A percentile compares a stretch with the other conserved stretches of the same genome.
Conservation (phyloP, 2,113 vertebrate species). For the Pavo muticus region DNA sequence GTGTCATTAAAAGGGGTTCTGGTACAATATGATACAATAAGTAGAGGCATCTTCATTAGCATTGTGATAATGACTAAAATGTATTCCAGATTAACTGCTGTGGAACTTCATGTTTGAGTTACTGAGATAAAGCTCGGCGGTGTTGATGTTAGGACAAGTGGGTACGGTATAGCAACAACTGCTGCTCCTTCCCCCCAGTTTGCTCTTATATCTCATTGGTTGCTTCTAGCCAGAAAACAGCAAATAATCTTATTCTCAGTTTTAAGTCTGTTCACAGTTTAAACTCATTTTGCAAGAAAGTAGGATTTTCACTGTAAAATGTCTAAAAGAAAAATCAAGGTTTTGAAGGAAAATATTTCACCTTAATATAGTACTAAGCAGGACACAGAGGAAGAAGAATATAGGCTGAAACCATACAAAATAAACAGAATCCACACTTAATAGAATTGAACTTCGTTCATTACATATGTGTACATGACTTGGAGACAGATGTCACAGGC, state of each 20-base stretch:
- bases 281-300: neutral
- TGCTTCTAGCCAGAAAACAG: neutral
- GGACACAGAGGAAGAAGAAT: neutral
- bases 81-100: neutral
- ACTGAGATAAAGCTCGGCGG: neutral
- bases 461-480: neutral
- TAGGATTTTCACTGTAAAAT: no score
- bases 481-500: neutral
- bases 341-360: neutral
- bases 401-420: neutral
- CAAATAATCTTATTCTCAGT: neutral
- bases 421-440: neutral
- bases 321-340: neutral
- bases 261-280: neutral
- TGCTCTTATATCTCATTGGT: accelerated
- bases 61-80: neutral
- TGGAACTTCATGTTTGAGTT: neutral
- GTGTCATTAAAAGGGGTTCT: neutral
- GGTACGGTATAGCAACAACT: neutral
- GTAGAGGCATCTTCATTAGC: neutral
- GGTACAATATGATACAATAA: neutral
- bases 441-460: neutral
- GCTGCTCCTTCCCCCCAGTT: neutral
- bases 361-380: neutral
- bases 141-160: neutral